A percentile compares a stretch with the other conserved stretches of the same genome.
These are phyloP conservation scores for Pangasianodon gigas DNA, from an alignment of 2,113 vertebrate genomes.

Conservation along the genomic window DNA sequence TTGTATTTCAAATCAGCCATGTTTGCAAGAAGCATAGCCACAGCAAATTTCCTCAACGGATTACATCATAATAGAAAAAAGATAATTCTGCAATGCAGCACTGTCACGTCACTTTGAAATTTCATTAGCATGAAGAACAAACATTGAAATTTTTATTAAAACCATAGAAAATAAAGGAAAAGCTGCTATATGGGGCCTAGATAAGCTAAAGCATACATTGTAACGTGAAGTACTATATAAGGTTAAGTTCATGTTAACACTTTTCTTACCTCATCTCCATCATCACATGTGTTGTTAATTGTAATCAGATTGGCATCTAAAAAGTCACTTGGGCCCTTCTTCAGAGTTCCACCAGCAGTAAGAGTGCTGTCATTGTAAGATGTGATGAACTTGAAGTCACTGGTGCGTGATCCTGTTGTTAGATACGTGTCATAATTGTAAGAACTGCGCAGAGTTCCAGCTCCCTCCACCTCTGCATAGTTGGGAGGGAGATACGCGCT, in stretches of 20 bases:
- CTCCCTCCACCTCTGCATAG: too few relatives aligned
- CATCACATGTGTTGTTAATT: neutral
- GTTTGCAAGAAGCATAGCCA: neutral
- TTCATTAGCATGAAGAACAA: neutral
- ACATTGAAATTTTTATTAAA: too few relatives aligned
- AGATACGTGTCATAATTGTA: too few relatives aligned
- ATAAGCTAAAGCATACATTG: neutral
- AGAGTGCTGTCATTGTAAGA: too few relatives aligned
- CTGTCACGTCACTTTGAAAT: neutral
- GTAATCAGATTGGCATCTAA: conserved; percentile 13
- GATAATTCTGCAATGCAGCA: neutral
- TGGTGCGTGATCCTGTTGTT: too few relatives aligned
- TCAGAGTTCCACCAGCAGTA: too few relatives aligned
- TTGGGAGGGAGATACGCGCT: neutral
- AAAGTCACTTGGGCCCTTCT: conserved; percentile 45
- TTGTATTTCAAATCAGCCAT: neutral
- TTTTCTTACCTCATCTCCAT: conserved; percentile 5
- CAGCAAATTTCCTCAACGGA: neutral
- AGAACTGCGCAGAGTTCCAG: too few relatives aligned
- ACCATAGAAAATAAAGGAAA: neutral
- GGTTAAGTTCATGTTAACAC: neutral
- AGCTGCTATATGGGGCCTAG: neutral
- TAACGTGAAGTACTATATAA: neutral
- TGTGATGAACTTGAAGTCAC: too few relatives aligned
- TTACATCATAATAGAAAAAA: neutral